A percentile compares a stretch with the other conserved stretches of the same genome.
Evolutionary conservation across 2,797 vertebrate genomes (phyloP).

Genomic region (Acrossocheilus fasciatus): DNA sequence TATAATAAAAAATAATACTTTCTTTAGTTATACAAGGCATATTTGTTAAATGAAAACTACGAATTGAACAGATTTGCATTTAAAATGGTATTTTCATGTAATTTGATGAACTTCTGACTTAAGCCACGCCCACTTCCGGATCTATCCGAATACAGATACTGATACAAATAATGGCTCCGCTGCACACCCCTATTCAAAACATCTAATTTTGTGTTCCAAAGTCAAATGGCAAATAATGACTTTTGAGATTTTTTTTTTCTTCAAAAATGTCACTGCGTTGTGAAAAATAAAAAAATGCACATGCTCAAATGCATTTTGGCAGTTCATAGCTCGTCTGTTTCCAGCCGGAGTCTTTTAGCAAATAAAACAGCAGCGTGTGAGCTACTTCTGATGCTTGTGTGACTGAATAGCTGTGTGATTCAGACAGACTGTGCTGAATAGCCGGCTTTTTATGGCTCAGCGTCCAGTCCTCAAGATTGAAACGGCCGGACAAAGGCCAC

Average conservation of each 20-base stretch:
- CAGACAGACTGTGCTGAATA: constrained; percentile 50
- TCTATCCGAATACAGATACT: no score
- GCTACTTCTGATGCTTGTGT: constrained; percentile 33
- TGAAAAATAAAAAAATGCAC: constrained; percentile 13
- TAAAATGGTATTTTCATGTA: no score
- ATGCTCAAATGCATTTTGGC: constrained; percentile 12
- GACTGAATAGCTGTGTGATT: constrained; percentile 44
- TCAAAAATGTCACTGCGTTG: not conserved
- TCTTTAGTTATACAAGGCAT: no score
- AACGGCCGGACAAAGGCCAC: constrained; percentile 35
- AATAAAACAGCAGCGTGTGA: constrained; percentile 45
- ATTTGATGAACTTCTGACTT: no score
- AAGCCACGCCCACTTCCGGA: no score
- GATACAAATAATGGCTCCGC: no score
- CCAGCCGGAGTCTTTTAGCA: constrained; percentile 55
- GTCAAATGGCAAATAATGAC: not conserved
- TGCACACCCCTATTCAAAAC: not conserved
- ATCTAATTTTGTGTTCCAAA: not conserved
- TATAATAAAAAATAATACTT: no score
- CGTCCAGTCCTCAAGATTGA: constrained; percentile 44
- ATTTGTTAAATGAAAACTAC: no score
- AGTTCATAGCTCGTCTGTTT: constrained; percentile 6
- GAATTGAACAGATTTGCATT: no score
- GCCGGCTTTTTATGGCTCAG: constrained; percentile 42
- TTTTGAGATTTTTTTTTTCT: not conserved